Evolutionary conservation across 2,113 vertebrate genomes (phyloP).

Genomic region (Gavia stellata): DNA sequence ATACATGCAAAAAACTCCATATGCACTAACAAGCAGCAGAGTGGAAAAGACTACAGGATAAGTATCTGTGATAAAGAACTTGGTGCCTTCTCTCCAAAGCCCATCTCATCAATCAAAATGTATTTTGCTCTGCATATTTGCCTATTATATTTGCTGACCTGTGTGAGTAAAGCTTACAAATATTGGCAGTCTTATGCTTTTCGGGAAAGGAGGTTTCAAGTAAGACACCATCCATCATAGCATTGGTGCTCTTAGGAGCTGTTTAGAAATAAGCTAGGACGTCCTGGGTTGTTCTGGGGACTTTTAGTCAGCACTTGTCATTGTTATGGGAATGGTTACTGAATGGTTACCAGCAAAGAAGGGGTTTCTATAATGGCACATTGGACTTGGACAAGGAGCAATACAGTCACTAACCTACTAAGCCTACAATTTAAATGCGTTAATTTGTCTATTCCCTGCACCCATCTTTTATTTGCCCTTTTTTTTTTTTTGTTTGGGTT

Average conservation of each 20-base stretch:
- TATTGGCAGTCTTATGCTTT: background rate
- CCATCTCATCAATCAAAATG: slow-evolving; percentile 18
- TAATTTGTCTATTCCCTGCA: background rate
- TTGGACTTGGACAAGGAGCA: background rate
- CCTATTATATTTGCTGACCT: slow-evolving; percentile 39
- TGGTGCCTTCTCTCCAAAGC: background rate
- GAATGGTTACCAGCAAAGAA: background rate
- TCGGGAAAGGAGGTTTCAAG: background rate
- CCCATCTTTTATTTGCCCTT: background rate
- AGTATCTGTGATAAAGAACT: slow-evolving; percentile 14
- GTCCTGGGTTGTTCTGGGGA: background rate
- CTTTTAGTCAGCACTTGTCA: background rate
- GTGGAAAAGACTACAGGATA: background rate
- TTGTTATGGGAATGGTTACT: background rate
- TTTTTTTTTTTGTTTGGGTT: background rate
- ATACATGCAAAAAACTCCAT: background rate
- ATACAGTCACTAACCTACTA: background rate
- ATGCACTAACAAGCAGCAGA: background rate
- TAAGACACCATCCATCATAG: background rate
- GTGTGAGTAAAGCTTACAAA: background rate
- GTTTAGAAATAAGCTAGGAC: background rate
- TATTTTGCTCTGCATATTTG: slow-evolving; percentile 26
- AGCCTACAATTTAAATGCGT: background rate
- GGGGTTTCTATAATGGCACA: background rate
- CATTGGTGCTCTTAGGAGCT: background rate